Percentiles rank a stretch among this genome's conserved stretches.
Evolutionary conservation across 1,140 invertebrate genomes (phyloP).

Genomic region (Heliothis subflexa): DNA sequence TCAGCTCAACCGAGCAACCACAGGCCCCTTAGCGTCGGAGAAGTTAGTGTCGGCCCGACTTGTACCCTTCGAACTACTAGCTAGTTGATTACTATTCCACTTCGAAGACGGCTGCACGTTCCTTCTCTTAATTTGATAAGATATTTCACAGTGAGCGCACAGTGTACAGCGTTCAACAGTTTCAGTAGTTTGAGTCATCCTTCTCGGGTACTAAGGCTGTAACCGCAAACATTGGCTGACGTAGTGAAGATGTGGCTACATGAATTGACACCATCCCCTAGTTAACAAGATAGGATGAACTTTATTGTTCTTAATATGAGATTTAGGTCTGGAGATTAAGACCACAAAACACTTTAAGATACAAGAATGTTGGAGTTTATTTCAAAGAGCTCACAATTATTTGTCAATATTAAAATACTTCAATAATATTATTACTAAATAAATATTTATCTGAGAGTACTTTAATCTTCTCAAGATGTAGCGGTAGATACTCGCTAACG

Average conservation of each 20-base stretch:
- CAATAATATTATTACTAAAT: no score
- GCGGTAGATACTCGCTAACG: no score
- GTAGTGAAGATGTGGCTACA: conserved; percentile 35
- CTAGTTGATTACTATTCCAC: conserved; percentile 46
- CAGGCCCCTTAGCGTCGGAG: conserved; percentile 43
- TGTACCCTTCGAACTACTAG: conserved; percentile 20
- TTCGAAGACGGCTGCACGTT: conserved; percentile 37
- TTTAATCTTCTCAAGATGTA: no score
- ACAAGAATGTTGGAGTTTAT: no score
- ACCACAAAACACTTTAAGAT: background rate
- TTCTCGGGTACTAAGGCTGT: background rate
- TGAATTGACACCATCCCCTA: conserved; percentile 37
- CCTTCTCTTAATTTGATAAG: conserved; percentile 36
- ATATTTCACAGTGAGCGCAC: conserved; percentile 28
- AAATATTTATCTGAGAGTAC: no score
- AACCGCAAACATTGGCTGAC: conserved; percentile 43
- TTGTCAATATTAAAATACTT: no score
- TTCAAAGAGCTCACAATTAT: no score
- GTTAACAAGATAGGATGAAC: conserved; percentile 33
- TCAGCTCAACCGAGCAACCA: conserved; percentile 46
- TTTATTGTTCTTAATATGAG: conserved; percentile 35
- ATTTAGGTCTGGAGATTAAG: conserved; percentile 2
- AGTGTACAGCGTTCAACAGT: conserved; percentile 38
- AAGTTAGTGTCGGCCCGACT: conserved; percentile 44
- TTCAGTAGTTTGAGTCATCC: conserved; percentile 7